Evolutionary conservation across 1,140 invertebrate genomes (phyloP).

Genomic region (Apocrypta bakeri): DNA sequence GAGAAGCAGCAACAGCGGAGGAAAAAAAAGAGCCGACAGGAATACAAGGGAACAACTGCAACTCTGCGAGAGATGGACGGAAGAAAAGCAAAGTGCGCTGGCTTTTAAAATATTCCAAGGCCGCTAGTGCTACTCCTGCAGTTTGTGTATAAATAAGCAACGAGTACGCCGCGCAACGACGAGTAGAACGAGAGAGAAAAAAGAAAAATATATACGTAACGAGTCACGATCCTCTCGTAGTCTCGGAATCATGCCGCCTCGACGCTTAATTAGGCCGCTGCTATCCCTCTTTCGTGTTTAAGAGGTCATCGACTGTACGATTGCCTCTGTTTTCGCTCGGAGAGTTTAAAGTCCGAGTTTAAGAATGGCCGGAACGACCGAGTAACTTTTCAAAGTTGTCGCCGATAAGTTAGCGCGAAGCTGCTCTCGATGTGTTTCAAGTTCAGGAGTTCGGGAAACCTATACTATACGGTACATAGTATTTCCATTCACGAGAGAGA

Average conservation of each 20-base stretch:
- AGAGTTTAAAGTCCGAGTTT: background rate
- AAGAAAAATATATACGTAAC: background rate
- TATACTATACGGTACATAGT: no score
- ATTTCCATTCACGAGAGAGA: background rate
- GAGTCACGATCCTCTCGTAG: slow-evolving; percentile 5
- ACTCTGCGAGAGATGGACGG: background rate
- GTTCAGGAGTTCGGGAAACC: background rate
- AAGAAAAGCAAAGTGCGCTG: slow-evolving; percentile 7
- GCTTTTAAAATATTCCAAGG: slow-evolving; percentile 43
- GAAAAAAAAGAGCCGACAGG: background rate
- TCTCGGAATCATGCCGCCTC: slow-evolving; percentile 19
- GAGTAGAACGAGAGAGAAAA: background rate
- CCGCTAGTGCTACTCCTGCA: background rate
- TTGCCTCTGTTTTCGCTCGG: background rate
- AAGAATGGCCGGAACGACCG: slow-evolving; percentile 13
- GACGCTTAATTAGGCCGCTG: slow-evolving; percentile 38
- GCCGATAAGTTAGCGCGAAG: background rate
- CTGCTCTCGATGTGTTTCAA: slow-evolving; percentile 18
- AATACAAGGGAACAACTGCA: no score
- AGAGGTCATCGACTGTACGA: background rate
- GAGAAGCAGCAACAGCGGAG: background rate
- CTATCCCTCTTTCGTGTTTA: background rate
- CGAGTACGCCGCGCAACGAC: background rate
- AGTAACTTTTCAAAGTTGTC: slow-evolving; percentile 17
- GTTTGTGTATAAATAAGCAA: slow-evolving; percentile 14